Percentiles rank a stretch among this genome's conserved stretches.
These are phyloP conservation scores for Coracias cyanogaster DNA, from an alignment of 2,797 vertebrate species.

Conservation along the genomic window DNA sequence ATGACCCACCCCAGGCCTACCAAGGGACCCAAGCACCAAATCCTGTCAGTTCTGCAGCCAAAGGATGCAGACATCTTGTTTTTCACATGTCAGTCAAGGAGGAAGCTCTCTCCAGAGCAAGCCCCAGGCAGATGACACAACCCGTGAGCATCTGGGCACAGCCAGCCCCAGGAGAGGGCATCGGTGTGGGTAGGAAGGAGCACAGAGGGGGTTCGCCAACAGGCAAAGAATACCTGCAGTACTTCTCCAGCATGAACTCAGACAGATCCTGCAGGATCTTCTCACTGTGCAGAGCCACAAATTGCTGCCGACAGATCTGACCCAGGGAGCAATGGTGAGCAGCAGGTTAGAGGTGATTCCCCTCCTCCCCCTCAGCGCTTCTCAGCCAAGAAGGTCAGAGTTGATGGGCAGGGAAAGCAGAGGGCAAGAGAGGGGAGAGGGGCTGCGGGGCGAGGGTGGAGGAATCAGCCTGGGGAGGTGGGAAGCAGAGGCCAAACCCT, in stretches of 20 bases:
- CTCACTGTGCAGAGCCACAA: conserved; percentile 90
- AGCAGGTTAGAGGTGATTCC: not conserved
- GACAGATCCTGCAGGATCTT: conserved; percentile 93
- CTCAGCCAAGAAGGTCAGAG: not conserved
- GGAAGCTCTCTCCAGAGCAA: not conserved
- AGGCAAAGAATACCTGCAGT: conserved; percentile 73
- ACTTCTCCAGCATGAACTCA: conserved; percentile 86
- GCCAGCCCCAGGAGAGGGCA: not conserved
- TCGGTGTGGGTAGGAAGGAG: fast-evolving
- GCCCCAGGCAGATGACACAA: not conserved
- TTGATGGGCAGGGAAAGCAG: not conserved
- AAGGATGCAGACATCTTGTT: not conserved
- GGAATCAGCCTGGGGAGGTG: not conserved
- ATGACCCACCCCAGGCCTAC: too few relatives aligned
- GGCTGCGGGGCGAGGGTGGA: not conserved
- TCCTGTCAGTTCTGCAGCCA: not conserved
- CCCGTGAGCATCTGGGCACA: not conserved
- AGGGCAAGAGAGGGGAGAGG: not conserved
- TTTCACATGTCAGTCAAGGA: not conserved
- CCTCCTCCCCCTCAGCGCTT: not conserved
- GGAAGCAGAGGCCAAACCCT: not conserved
- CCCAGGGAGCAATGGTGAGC: not conserved
- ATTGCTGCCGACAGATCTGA: conserved; percentile 96
- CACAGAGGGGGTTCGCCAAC: conserved; percentile 28
- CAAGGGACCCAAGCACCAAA: not conserved